A percentile compares a stretch with the other conserved stretches of the same genome.
Evolutionary conservation across 2,797 vertebrate species (phyloP).

Genomic region (Melanogrammus aeglefinus): DNA sequence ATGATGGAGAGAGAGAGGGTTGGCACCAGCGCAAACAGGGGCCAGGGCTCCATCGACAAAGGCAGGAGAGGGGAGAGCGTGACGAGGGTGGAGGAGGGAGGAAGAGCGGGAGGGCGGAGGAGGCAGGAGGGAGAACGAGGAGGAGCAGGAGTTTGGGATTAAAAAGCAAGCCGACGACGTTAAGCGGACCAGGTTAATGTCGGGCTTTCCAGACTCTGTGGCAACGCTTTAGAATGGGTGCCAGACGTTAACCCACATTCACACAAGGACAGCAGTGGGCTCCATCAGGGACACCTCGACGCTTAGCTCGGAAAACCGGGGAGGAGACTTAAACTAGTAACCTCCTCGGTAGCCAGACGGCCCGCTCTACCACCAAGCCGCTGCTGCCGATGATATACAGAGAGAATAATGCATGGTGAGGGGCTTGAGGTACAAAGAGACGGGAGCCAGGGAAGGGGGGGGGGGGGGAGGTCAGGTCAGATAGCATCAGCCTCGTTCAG

Average conservation of each 20-base stretch:
- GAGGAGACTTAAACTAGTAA: too few species aligned
- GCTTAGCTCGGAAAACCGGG: too few species aligned
- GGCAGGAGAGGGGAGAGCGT: not conserved
- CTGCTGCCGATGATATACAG: slow-evolving; percentile 23
- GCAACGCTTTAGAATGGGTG: not conserved
- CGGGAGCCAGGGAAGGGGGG: not conserved
- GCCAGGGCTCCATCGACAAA: not conserved
- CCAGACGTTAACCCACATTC: not conserved
- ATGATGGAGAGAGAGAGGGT: slow-evolving; percentile 38
- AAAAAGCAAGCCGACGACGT: not conserved
- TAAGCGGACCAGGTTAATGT: not conserved
- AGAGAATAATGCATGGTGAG: slow-evolving; percentile 46
- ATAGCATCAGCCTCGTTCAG: slow-evolving; percentile 6
- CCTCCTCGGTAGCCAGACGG: too few species aligned
- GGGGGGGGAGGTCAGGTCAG: too few species aligned
- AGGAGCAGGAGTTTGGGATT: not conserved
- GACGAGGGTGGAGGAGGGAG: too few species aligned
- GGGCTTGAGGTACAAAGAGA: not conserved
- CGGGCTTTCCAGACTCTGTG: not conserved
- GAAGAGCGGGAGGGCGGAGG: too few species aligned
- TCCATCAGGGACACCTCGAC: not conserved
- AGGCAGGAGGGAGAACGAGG: slow-evolving; percentile 31
- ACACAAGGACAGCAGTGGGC: not conserved
- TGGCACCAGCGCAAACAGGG: slow-evolving; percentile 21
- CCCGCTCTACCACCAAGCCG: too few species aligned